These are phyloP conservation scores for Clarias batrachus DNA, from an alignment of 2,113 vertebrate genomes.

Conservation along the genomic window DNA sequence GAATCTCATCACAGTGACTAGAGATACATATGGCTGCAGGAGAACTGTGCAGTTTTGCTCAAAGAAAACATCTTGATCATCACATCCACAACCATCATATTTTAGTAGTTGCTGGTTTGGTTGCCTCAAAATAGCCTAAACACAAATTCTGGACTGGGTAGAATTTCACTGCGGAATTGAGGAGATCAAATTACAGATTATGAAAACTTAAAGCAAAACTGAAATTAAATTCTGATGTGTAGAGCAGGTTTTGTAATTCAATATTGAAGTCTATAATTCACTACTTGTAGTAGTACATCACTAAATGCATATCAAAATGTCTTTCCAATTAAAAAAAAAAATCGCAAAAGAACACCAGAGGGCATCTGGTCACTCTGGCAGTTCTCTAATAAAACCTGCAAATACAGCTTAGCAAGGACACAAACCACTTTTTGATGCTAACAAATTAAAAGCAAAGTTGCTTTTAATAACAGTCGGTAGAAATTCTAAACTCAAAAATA, in stretches of 20 bases:
- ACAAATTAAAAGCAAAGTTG: background rate
- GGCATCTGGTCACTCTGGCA: background rate
- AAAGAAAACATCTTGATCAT: background rate
- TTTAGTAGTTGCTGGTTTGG: background rate
- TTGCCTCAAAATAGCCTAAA: background rate
- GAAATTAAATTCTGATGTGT: constrained; percentile 3
- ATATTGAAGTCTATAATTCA: background rate
- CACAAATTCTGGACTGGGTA: background rate
- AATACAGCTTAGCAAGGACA: background rate
- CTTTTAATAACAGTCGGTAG: background rate
- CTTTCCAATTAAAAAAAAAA: background rate
- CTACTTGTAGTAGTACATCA: background rate
- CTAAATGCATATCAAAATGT: background rate
- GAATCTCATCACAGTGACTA: constrained; percentile 41
- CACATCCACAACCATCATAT: background rate
- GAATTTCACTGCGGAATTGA: background rate
- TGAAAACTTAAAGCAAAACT: background rate
- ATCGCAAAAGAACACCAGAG: background rate
- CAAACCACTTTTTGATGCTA: background rate
- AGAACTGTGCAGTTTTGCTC: background rate
- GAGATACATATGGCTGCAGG: constrained; percentile 26
- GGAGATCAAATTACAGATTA: background rate
- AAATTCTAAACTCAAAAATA: background rate
- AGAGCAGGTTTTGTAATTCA: background rate
- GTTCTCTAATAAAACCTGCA: background rate